A percentile compares a stretch with the other conserved stretches of the same genome.
These are phyloP conservation scores for Apistogramma diplotaenia DNA, from an alignment of 2,113 vertebrate species.

Conservation along the genomic window DNA sequence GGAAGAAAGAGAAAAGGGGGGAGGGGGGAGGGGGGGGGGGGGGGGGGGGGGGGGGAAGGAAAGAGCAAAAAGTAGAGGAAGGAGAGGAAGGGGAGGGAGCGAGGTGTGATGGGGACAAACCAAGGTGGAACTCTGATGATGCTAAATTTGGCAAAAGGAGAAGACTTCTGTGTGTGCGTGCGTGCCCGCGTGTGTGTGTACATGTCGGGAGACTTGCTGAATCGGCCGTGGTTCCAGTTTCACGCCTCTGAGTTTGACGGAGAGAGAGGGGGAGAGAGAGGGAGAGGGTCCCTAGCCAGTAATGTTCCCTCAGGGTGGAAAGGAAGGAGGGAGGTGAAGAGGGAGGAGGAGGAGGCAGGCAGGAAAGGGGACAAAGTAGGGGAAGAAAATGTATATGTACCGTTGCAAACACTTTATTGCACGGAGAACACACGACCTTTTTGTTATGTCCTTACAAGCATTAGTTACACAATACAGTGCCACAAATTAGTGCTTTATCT, in stretches of 20 bases:
- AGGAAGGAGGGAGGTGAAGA: conserved; percentile 44
- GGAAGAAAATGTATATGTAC: conserved; percentile 14
- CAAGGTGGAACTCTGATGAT: conserved; percentile 85
- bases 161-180: conserved; percentile 65
- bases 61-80: conserved; percentile 41
- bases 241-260: conserved; percentile 73
- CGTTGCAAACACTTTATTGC: conserved; percentile 21
- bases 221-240: conserved; percentile 77
- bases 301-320: conserved; percentile 69
- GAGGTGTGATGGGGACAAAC: conserved; percentile 70
- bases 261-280: conserved; percentile 24
- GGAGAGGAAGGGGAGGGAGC: conserved; percentile 19
- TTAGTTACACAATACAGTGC: background rate
- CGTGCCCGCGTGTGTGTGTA: conserved; percentile 27
- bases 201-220: conserved; percentile 77
- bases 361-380: conserved; percentile 19
- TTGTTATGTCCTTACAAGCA: background rate
- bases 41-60: conserved; percentile 30
- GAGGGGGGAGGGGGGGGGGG: no score
- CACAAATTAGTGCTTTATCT: background rate
- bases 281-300: conserved; percentile 59
- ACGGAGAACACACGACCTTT: background rate
- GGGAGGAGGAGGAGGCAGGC: conserved; percentile 20
- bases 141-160: conserved; percentile 88
- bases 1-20: no score